These are phyloP conservation scores for Thymallus thymallus DNA, from an alignment of 2,113 vertebrate species.

Conservation along the genomic window DNA sequence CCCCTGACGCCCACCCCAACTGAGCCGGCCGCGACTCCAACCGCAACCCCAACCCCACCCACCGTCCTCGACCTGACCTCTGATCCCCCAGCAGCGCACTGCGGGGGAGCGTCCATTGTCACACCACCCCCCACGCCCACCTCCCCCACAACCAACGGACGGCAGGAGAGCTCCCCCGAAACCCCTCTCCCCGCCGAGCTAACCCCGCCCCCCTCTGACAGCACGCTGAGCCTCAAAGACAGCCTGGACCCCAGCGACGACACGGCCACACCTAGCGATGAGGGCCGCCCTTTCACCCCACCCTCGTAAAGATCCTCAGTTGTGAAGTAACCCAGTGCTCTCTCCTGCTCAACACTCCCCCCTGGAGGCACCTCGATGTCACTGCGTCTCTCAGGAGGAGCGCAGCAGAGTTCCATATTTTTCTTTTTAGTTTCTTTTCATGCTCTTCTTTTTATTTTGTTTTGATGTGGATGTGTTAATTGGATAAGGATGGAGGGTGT, in stretches of 20 bases:
- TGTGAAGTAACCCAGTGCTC: neutral
- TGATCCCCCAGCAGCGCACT: neutral
- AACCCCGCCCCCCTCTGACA: constrained; percentile 68
- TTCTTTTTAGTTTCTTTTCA: constrained; percentile 29
- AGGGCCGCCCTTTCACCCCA: constrained; percentile 64
- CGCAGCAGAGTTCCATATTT: constrained; percentile 6
- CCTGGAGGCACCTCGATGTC: constrained; percentile 25
- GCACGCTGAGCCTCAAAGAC: constrained; percentile 75
- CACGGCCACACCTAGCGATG: constrained; percentile 65
- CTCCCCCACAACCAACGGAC: constrained; percentile 63
- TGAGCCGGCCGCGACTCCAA: neutral
- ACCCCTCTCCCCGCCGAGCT: constrained; percentile 45
- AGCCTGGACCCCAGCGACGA: constrained; percentile 75
- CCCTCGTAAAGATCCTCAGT: constrained; percentile 54
- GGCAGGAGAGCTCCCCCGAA: constrained; percentile 57
- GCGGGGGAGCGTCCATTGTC: neutral
- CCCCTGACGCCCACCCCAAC: constrained; percentile 19
- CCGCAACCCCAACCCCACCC: neutral
- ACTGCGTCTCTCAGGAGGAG: constrained; percentile 20
- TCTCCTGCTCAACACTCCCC: constrained; percentile 21
- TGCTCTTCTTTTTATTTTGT: constrained; percentile 26
- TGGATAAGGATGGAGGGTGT: neutral
- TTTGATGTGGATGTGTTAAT: constrained; percentile 15
- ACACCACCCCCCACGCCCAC: constrained; percentile 26
- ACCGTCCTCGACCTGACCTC: constrained; percentile 30